These are phyloP conservation scores for Leptodactylus fallax DNA, from an alignment of 2,797 vertebrate species.

Conservation along the genomic window DNA sequence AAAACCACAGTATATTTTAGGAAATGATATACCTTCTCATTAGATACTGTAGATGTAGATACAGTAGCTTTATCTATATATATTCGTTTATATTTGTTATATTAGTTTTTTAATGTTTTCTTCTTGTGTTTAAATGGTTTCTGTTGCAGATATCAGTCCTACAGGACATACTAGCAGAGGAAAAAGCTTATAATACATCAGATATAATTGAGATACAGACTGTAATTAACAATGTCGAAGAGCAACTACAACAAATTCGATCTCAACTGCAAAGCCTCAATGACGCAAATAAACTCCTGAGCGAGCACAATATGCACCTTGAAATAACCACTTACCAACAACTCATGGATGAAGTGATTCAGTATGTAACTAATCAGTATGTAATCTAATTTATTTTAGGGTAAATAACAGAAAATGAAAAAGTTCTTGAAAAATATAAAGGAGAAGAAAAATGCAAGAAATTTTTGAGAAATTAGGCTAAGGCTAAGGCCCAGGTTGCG, in stretches of 20 bases:
- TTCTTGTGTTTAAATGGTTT: neutral
- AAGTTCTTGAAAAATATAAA: too few relatives aligned
- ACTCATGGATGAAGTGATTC: conserved; percentile 10
- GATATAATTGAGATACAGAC: conserved; percentile 73
- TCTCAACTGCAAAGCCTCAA: conserved; percentile 70
- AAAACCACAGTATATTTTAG: neutral
- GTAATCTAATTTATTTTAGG: too few relatives aligned
- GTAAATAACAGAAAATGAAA: too few relatives aligned
- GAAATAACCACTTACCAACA: conserved; percentile 74
- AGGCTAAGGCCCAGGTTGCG: too few relatives aligned
- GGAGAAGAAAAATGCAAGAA: too few relatives aligned
- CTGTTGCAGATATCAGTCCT: conserved; percentile 38
- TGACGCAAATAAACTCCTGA: conserved; percentile 77
- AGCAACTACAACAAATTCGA: conserved; percentile 68
- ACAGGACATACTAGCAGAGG: conserved; percentile 8
- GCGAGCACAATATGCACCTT: conserved; percentile 81
- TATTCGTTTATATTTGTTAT: too few relatives aligned
- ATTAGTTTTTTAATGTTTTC: neutral
- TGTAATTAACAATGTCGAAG: conserved; percentile 73
- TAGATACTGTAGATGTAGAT: too few relatives aligned
- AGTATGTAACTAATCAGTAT: neutral
- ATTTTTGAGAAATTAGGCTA: too few relatives aligned
- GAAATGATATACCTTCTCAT: neutral
- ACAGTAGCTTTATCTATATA: too few relatives aligned
- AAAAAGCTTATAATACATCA: conserved; percentile 16